These are phyloP conservation scores for Sarcoramphus papa DNA, from an alignment of 2,797 vertebrate species.

Conservation along the genomic window DNA sequence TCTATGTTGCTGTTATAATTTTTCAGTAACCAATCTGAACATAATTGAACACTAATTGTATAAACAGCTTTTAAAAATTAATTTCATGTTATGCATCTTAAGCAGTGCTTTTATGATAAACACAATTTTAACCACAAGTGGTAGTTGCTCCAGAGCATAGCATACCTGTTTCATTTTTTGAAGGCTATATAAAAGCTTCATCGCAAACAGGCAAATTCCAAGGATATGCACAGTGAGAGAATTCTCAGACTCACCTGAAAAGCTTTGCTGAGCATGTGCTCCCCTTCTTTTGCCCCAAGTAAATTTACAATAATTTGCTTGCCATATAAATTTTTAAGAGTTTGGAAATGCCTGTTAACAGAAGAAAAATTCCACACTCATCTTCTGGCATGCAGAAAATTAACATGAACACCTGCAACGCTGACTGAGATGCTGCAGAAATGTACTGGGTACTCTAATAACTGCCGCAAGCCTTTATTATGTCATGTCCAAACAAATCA, in stretches of 20 bases:
- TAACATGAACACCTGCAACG: not conserved
- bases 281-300: conserved; percentile 95
- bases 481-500: not conserved
- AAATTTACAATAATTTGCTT: conserved; percentile 97
- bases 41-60: not conserved
- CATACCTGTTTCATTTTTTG: not conserved
- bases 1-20: not conserved
- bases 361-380: not conserved
- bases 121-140: not conserved
- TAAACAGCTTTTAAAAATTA: not conserved
- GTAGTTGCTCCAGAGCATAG: not conserved
- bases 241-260: conserved; percentile 84
- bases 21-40: not conserved
- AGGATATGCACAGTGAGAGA: not conserved
- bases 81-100: not conserved
- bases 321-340: conserved; percentile 89
- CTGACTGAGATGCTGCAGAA: not conserved
- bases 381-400: not conserved
- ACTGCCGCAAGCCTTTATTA: not conserved
- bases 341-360: conserved; percentile 88
- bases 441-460: not conserved
- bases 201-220: not conserved
- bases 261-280: conserved; percentile 98
- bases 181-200: not conserved
- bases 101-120: not conserved